Evolutionary conservation across 2,113 vertebrate species (phyloP), one percentile per base, ranked within the genome.

Genomic region (Mola mola): DNA sequence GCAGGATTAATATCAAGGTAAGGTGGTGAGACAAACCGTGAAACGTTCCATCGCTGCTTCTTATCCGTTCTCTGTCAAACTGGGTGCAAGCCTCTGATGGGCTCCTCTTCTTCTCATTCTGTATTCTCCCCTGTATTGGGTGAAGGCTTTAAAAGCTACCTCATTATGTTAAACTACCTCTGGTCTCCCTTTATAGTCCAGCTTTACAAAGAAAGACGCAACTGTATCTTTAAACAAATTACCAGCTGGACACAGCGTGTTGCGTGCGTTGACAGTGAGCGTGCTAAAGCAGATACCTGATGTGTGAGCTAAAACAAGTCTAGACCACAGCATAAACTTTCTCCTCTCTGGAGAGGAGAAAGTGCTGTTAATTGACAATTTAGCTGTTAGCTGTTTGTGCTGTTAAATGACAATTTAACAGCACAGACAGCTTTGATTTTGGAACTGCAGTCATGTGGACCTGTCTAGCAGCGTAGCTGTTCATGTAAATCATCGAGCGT

Each of bases 1-100:
- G 90, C 83, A 86, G 83, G 74, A 90, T 94, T 84, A 93, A 93
- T 75, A 95, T 95, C 87, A 96, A 95, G 92, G 93, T 95, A 93
- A 92, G 82, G 77, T 49, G 25, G 13, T 47, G 42, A 42, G 26
- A 40, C 25, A 60, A 42, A 71, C 26, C 24, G 10, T 26, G 17
- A 75, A 72, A 55, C 56, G 25, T 61, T 69, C 17, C 9, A 20
- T 71, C 24, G 29, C 7, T 4, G 16, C 31, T 40, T 69, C 33
- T 53, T 51, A 67, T 65, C 34, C 34, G 25, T 52, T 69, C 49
- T 42, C 24, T 43, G 40, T 33, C 3, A 6, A 21, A 48, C 48
- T 31, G 20, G 47, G 21, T 25, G 34, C 28, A 51, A 43, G 17
- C 36, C 48, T 74, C 58, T 28, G 49, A 41, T 34, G 38, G 21